phyloP scores from a whole-genome alignment of 2,797 vertebrate genomes.

The Harpagifer antarcticus region DNA sequence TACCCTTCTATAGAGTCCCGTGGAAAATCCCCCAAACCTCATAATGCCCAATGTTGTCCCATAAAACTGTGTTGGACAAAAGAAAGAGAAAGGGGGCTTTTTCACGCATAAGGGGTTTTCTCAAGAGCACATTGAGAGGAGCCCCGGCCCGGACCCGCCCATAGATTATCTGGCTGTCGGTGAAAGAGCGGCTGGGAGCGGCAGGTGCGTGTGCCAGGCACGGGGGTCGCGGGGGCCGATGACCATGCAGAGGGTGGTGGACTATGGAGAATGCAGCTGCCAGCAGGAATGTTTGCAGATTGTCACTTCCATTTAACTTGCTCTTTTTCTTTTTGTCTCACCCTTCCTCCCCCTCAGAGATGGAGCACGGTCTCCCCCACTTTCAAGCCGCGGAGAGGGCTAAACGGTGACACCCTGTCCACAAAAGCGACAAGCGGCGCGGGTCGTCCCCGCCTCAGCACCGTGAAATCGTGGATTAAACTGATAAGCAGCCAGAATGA shows the following conservation, averaged over 20 bases:
- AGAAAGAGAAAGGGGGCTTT: slow-evolving; percentile 82
- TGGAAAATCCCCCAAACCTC: slow-evolving; percentile 86
- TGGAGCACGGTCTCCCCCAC: slow-evolving; percentile 68
- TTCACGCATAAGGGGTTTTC: slow-evolving; percentile 92
- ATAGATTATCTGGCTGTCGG: slow-evolving; percentile 81
- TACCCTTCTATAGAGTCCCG: slow-evolving; percentile 85
- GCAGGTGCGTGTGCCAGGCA: slow-evolving; percentile 87
- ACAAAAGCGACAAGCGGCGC: slow-evolving; percentile 74
- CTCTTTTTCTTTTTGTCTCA: slow-evolving; percentile 70
- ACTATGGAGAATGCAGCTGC: slow-evolving; percentile 84
- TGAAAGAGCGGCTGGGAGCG: slow-evolving; percentile 80
- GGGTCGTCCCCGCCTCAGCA: slow-evolving; percentile 57
- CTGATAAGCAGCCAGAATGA: slow-evolving; percentile 63
- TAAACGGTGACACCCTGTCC: slow-evolving; percentile 82
- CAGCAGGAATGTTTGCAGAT: slow-evolving; percentile 83
- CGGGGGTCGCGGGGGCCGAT: slow-evolving; percentile 69
- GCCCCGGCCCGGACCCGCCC: slow-evolving; percentile 77
- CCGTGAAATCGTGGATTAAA: slow-evolving; percentile 84
- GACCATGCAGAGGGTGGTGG: slow-evolving; percentile 47
- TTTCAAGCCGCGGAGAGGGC: slow-evolving; percentile 57
- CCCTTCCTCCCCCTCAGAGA: slow-evolving; percentile 35
- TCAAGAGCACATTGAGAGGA: slow-evolving; percentile 85
- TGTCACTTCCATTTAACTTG: slow-evolving; percentile 87
- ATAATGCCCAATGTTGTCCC: slow-evolving; percentile 86
- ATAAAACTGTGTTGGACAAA: slow-evolving; percentile 86